These are phyloP conservation scores for Bombus difficillimus DNA, from an alignment of 1,140 invertebrate genomes.

Conservation along the genomic window DNA sequence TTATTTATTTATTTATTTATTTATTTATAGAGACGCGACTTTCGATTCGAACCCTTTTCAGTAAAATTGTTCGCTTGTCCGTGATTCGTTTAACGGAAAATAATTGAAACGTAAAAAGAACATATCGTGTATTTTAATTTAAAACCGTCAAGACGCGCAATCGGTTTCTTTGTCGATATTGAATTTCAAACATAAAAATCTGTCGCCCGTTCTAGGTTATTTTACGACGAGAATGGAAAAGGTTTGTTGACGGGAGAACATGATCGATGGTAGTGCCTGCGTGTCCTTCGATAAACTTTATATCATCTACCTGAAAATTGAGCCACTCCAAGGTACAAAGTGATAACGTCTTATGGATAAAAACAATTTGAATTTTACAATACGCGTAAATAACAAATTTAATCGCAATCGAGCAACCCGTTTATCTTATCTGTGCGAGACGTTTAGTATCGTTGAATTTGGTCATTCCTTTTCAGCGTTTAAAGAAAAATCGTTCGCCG, in stretches of 20 bases:
- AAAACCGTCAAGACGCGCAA: not conserved
- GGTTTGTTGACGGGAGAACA: slow-evolving; percentile 1
- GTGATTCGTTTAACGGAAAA: no score
- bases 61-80: not conserved
- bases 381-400: not conserved
- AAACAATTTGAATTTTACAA: slow-evolving; percentile 11
- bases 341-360: not conserved
- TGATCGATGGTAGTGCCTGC: slow-evolving; percentile 42
- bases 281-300: slow-evolving; percentile 46
- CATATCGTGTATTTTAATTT: not conserved
- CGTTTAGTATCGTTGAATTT: not conserved
- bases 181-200: slow-evolving; percentile 11
- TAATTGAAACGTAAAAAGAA: not conserved
- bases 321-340: not conserved
- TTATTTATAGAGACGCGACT: not conserved
- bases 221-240: slow-evolving; percentile 5
- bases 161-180: not conserved
- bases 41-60: not conserved
- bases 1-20: no score
- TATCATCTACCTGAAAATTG: slow-evolving; percentile 26
- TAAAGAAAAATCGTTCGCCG: not conserved
- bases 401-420: not conserved
- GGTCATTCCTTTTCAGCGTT: not conserved
- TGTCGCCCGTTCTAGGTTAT: not conserved
- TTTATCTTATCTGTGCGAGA: not conserved